Base-by-base conservation (phyloP, 1,140 invertebrate species). In the Oncopeltus fasciatus region DNA sequence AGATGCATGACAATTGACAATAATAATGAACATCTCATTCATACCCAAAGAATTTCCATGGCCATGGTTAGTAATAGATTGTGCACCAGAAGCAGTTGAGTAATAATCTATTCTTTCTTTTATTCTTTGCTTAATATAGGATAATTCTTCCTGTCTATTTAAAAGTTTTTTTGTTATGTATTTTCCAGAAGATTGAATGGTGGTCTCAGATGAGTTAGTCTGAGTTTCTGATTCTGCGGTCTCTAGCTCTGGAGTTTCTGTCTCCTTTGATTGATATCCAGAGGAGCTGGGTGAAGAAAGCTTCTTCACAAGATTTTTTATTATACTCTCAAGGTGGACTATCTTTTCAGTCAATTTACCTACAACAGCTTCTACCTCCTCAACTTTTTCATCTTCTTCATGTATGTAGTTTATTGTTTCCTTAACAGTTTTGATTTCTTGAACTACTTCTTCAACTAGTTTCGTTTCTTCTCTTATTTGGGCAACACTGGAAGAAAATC, bases 281-380 rank as follows among this genome's bases (percentile, higher is more conserved):
- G 49, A 53, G 1, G 56, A 33, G 28, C 18, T 27, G n/a, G 49
- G 9, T 16, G 21, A n/a, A 26, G 28, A 31, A 20, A 63, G 20
- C 31, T 38, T 61, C 27, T 61, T 57, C 11, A 60, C 60, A n/a
- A 64, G 43, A 29, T 57, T 26, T 27, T 64, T 59, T 9, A 64
- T 61, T 12, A 60, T 61, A 27, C 29, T 44, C 46, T 64, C 63
- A 0, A 64, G 51, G 1, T 43, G 27, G 53, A 61, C 59, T n/a
- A 64, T 64, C 47, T 64, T 64, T n/a, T 61, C 24, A 11, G 59
- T 64, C 24, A 64, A 61, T 46, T 64, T 53, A 0, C 58, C 21
- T 1, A 64, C 63, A 1, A 46, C 63, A 14, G 47, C 57, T 14
- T 38, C 63, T 21, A 64, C 62, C 51, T 60, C 20, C 47, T 62